phyloP scores from a whole-genome alignment of 2,113 vertebrate genomes.

The Rynchops niger region DNA sequence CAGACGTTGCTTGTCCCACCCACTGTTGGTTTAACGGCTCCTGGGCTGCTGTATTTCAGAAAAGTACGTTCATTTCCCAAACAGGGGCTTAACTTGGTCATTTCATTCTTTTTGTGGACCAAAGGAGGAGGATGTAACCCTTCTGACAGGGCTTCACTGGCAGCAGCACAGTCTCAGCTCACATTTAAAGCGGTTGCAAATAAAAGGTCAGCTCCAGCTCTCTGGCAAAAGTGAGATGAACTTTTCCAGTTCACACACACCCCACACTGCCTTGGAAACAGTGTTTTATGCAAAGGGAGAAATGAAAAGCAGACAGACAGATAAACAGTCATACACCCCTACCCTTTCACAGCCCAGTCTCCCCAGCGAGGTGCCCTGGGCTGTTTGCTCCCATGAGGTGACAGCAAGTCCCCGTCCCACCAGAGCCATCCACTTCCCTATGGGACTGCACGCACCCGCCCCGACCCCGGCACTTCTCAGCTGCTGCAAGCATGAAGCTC shows the following conservation, averaged over 20 bases:
- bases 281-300: not conserved
- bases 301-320: not conserved
- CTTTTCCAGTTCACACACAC: not conserved
- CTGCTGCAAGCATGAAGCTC: not conserved
- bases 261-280: not conserved
- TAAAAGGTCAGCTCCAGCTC: not conserved
- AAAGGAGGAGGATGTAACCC: not conserved
- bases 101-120: not conserved
- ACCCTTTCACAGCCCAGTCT: not conserved
- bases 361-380: accelerated
- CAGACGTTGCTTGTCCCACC: not conserved
- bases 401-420: not conserved
- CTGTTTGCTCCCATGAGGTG: not conserved
- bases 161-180: not conserved
- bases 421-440: accelerated
- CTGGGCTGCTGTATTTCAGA: not conserved
- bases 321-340: not conserved
- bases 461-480: not conserved
- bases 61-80: not conserved
- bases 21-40: not conserved
- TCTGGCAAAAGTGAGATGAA: not conserved
- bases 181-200: not conserved
- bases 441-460: not conserved
- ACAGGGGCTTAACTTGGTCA: not conserved
- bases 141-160: not conserved